These are phyloP conservation scores for Camponotus floridanus DNA, from an alignment of 1,140 invertebrate species.

Conservation along the genomic window DNA sequence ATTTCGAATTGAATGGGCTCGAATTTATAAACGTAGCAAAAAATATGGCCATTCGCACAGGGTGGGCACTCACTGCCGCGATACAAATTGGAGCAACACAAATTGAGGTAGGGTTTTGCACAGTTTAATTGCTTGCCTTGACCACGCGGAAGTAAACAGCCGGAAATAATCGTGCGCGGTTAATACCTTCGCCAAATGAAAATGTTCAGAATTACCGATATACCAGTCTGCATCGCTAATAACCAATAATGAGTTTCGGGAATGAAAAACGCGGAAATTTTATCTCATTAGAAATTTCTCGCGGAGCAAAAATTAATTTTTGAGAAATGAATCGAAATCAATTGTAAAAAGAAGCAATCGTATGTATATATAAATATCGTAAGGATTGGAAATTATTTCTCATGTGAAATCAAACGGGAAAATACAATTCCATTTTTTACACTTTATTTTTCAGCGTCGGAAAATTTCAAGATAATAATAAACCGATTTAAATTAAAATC, in stretches of 20 bases:
- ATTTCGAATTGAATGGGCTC: background rate
- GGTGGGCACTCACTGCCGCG: background rate
- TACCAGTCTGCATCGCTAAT: background rate
- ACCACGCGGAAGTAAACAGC: constrained; percentile 41
- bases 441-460: background rate
- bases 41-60: too few species aligned
- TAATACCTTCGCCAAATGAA: constrained; percentile 16
- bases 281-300: background rate
- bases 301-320: background rate
- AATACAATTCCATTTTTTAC: background rate
- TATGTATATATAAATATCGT: background rate
- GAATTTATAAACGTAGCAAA: too few species aligned
- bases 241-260: background rate
- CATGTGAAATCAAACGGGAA: background rate
- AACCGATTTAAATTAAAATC: background rate
- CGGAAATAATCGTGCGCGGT: constrained; percentile 25
- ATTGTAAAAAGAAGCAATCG: background rate
- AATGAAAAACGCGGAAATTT: background rate
- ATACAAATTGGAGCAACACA: constrained; percentile 34
- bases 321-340: background rate
- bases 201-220: constrained; percentile 11
- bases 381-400: background rate
- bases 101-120: constrained; percentile 27
- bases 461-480: background rate
- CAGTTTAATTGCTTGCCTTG: constrained; percentile 52